phyloP scores from a whole-genome alignment of 2,797 vertebrate genomes.

The Darevskia mixta region DNA sequence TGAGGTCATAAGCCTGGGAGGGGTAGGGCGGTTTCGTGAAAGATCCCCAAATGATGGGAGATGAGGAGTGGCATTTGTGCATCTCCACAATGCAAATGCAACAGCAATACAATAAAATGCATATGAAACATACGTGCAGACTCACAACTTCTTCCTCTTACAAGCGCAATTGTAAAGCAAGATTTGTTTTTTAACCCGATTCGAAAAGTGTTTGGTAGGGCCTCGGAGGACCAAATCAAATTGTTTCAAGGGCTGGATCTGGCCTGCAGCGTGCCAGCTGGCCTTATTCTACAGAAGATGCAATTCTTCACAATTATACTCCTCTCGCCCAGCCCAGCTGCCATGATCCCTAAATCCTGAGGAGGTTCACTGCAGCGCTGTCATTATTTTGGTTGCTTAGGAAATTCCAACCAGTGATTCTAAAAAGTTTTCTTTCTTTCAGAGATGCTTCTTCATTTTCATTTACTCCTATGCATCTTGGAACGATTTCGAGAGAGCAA shows the following conservation, averaged over 20 bases:
- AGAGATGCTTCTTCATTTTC: not conserved
- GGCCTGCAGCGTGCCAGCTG: not conserved
- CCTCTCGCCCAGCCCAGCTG: not conserved
- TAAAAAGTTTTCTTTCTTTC: not conserved
- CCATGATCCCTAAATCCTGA: not conserved
- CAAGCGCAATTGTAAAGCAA: not conserved
- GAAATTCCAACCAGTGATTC: not conserved
- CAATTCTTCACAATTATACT: not conserved
- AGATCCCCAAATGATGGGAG: not conserved
- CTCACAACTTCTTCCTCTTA: not conserved
- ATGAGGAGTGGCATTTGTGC: not conserved
- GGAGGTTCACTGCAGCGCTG: not conserved
- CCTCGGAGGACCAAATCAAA: not conserved
- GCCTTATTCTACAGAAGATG: not conserved
- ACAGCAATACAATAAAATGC: not conserved
- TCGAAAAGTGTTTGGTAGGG: not conserved
- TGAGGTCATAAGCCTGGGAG: not conserved
- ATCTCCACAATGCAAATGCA: not conserved
- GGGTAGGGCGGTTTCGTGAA: not conserved
- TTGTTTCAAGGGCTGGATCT: too few species aligned
- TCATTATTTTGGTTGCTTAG: not conserved
- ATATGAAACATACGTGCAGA: not conserved
- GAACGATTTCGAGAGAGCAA: slow-evolving; percentile 26
- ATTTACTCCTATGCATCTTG: not conserved
- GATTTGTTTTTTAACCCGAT: not conserved